These are phyloP conservation scores for Cyclina sinensis DNA, from an alignment of 1,140 invertebrate genomes.

Conservation along the genomic window DNA sequence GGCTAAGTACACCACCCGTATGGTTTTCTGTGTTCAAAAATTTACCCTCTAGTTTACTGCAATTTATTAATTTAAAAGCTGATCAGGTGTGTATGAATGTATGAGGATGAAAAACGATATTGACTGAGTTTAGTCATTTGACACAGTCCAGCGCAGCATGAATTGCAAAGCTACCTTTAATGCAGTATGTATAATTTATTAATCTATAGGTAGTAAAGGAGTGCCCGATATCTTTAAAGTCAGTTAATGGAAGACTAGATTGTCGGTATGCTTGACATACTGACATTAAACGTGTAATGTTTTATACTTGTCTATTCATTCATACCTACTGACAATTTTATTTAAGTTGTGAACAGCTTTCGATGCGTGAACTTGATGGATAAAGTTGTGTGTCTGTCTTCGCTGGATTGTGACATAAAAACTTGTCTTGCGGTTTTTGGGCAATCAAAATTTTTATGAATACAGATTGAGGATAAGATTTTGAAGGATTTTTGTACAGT, in stretches of 20 bases:
- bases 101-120: too few relatives aligned
- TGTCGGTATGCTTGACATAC: slow-evolving; percentile 24
- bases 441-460: slow-evolving; percentile 19
- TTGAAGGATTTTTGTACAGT: neutral
- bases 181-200: slow-evolving; percentile 21
- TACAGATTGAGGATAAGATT: slow-evolving; percentile 5
- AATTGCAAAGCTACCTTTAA: slow-evolving; percentile 12
- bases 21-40: too few relatives aligned
- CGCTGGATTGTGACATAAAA: neutral
- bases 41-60: too few relatives aligned
- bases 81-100: too few relatives aligned
- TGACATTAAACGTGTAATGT: slow-evolving; percentile 22
- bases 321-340: slow-evolving; percentile 32
- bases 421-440: slow-evolving; percentile 18
- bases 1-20: too few relatives aligned
- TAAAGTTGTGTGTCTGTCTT: neutral
- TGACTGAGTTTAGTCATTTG: too few relatives aligned
- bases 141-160: too few relatives aligned
- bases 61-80: too few relatives aligned
- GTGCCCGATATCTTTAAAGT: slow-evolving; percentile 23
- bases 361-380: neutral
- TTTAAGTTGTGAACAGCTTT: neutral
- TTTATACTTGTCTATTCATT: slow-evolving; percentile 13
- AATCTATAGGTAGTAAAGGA: slow-evolving; percentile 37
- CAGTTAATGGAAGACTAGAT: slow-evolving; percentile 25